Base-by-base conservation (phyloP, 2,113 vertebrate species). In the Cyrtonyx montezumae region DNA sequence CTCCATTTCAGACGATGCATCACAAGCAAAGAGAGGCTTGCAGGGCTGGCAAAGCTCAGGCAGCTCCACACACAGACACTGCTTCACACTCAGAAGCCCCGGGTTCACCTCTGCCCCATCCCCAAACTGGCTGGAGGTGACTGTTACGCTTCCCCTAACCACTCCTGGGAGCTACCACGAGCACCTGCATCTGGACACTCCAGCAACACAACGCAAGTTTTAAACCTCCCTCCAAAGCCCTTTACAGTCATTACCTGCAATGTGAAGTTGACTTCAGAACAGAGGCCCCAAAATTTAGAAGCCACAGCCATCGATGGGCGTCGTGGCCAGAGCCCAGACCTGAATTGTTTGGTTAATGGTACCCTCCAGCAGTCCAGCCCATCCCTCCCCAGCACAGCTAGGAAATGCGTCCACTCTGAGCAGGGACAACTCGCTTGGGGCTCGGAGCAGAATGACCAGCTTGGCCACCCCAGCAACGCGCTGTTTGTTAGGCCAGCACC, bases 1-100 rank as follows among this genome's bases (percentile, higher is more conserved):
- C 84, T 95, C 94, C 92, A 95, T 96, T 96, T 91, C 92, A 94
- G 68, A 84, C 26, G 84, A 56, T 1, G 3, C 69, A 85, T 58
- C 11, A 0, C 28, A 2, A n/a, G 66, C 59, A 53, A 71, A 69
- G 92, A 79, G 86, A 75, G 71, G 56, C 91, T 71, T 34, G 36
- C 11, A 25, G 61, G 20, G 85, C 79, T 80, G 66, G 81, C 49
- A 71, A 80, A 82, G 78, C 69, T 80, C 3, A 6, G 25, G 12
- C 48, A 79, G 45, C 68, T 73, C 37, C 61, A 22, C 34, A 11
- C 75, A 43, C 40, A 79, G 58, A 76, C 45, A 51, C 43, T 1
- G 1, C 26, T n/a, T 59, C 22, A 16, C 65, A 51, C 40, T 40
- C n/a, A 37, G 51, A 36, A 83, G 32, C 32, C 25, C 30, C 5